Conservation (phyloP, 2,888 invertebrate species). For the Willowsia nigromaculata region DNA sequence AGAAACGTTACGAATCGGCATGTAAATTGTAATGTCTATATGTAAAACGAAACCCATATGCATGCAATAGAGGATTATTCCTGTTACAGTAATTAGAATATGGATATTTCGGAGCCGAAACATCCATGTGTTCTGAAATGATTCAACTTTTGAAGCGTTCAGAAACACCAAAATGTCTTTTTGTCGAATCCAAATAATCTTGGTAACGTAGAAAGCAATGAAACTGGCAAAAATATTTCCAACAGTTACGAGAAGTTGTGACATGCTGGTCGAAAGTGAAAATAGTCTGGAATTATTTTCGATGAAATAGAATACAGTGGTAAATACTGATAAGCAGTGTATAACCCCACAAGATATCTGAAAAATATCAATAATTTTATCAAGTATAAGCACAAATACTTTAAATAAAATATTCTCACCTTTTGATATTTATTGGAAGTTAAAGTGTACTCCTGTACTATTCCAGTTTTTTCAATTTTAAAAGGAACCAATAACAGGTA, state of each 20-base stretch:
- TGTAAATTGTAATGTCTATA: no score
- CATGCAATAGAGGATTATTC: no score
- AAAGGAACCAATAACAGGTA: not conserved
- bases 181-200: not conserved
- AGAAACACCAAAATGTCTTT: not conserved
- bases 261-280: not conserved
- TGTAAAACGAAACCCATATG: no score
- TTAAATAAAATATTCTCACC: not conserved
- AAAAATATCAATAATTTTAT: not conserved
- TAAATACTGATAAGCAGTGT: not conserved
- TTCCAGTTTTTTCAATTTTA: not conserved
- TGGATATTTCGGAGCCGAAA: no score
- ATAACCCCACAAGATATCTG: not conserved
- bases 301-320: not conserved
- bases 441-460: not conserved
- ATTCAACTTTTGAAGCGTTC: not conserved
- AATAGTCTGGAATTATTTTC: not conserved
- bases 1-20: no score
- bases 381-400: not conserved
- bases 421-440: not conserved
- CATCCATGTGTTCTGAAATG: not conserved
- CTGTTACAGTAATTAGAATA: no score
- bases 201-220: not conserved
- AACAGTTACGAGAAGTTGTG: not conserved
- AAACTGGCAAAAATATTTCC: not conserved